These are phyloP conservation scores for Lycophotia porphyrea DNA, from an alignment of 2,888 invertebrate genomes.

Conservation along the genomic window DNA sequence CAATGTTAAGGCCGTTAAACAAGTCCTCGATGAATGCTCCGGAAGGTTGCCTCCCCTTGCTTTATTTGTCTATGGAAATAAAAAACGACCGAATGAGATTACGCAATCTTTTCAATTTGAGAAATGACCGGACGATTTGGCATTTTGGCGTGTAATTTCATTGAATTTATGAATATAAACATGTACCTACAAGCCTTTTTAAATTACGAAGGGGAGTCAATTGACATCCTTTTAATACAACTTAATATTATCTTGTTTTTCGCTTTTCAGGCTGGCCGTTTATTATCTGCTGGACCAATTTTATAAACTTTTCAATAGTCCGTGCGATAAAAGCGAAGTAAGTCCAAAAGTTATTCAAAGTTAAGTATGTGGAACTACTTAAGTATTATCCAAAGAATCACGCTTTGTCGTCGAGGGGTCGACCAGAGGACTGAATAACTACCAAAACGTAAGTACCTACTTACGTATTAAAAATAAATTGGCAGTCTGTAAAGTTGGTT, in stretches of 20 bases:
- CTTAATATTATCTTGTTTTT: not conserved
- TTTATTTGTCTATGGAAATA: constrained; percentile 56
- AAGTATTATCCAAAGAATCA: not conserved
- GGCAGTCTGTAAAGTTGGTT: no score
- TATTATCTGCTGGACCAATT: constrained; percentile 1
- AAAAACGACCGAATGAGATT: constrained; percentile 46
- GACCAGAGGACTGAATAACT: not conserved
- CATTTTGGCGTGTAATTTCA: constrained; percentile 41
- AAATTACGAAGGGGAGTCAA: constrained; percentile 6
- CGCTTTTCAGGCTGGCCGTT: not conserved
- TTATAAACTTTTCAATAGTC: not conserved
- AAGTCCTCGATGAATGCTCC: constrained; percentile 66
- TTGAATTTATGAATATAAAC: constrained; percentile 30
- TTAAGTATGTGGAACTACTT: no score
- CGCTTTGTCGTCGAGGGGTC: not conserved
- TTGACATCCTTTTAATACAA: not conserved
- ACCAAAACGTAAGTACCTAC: not conserved
- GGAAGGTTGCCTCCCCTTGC: constrained; percentile 67
- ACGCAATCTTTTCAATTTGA: constrained; percentile 41
- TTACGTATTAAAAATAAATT: no score
- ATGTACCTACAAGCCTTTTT: constrained; percentile 20
- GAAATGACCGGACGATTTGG: constrained; percentile 36
- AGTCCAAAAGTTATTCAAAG: not conserved
- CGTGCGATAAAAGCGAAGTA: not conserved
- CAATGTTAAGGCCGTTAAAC: constrained; percentile 71